Conservation (phyloP, 2,113 vertebrate genomes). For the Anguilla rostrata region DNA sequence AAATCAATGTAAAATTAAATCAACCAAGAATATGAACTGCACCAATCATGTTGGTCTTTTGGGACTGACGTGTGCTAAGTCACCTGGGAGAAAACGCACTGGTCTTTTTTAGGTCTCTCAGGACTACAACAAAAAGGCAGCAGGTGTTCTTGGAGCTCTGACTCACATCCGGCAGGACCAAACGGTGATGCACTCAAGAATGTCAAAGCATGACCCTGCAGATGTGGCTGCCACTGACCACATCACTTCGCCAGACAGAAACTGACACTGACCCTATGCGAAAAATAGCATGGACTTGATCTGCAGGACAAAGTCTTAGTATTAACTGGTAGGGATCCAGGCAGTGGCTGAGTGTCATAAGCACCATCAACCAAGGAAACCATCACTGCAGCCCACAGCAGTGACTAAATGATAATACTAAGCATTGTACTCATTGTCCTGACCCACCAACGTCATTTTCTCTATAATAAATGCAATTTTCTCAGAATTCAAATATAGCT, state of each 20-base stretch:
- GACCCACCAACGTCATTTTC: background rate
- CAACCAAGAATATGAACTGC: background rate
- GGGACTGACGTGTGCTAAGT: background rate
- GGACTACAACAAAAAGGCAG: background rate
- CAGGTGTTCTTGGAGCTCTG: conserved; percentile 2
- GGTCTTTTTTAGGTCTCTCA: no score
- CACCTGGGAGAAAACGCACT: background rate
- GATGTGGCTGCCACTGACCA: background rate
- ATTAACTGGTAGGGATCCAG: background rate
- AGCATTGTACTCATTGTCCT: background rate
- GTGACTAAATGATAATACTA: background rate
- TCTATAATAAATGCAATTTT: background rate
- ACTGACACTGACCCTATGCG: background rate
- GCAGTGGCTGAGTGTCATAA: background rate
- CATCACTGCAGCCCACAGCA: background rate
- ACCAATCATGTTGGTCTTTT: background rate
- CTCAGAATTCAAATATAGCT: background rate
- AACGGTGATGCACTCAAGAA: background rate
- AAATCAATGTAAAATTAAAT: background rate
- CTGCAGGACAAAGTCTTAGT: background rate
- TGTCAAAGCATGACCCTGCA: background rate
- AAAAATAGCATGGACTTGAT: no score
- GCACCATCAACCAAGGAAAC: background rate
- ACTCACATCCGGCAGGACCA: background rate
- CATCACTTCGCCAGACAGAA: background rate